These are phyloP conservation scores for Vanessa cardui DNA, from an alignment of 2,888 invertebrate species.

Conservation along the genomic window DNA sequence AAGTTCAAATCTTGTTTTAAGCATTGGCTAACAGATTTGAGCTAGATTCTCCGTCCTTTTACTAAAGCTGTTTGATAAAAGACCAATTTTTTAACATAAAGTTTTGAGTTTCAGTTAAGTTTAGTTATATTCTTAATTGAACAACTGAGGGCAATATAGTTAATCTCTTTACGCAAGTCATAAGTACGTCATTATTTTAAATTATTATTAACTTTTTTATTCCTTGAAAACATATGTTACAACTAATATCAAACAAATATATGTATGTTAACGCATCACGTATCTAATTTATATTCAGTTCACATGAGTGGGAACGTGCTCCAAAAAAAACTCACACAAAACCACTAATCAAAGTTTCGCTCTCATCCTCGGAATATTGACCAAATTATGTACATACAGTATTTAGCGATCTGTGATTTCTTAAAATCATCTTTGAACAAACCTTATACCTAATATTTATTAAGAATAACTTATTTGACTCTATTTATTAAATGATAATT, in stretches of 20 bases:
- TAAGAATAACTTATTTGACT: too few relatives aligned
- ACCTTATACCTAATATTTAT: neutral
- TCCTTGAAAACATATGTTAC: neutral
- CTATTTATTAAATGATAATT: too few relatives aligned
- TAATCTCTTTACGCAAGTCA: too few relatives aligned
- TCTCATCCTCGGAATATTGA: constrained; percentile 4
- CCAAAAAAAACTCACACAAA: constrained; percentile 4
- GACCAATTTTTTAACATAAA: too few relatives aligned
- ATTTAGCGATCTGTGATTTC: neutral
- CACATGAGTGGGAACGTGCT: constrained; percentile 10
- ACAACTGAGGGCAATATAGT: too few relatives aligned
- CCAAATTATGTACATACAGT: constrained; percentile 3
- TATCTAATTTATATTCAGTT: constrained; percentile 4
- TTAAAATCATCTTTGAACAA: neutral
- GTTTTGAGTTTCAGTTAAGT: too few relatives aligned
- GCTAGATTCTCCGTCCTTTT: too few relatives aligned
- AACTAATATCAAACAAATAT: constrained; percentile 8
- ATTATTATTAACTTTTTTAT: neutral
- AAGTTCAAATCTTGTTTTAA: neutral
- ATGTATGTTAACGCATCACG: constrained; percentile 14
- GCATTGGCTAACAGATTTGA: neutral
- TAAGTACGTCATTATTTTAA: neutral
- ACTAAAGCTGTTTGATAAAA: too few relatives aligned
- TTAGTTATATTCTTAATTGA: too few relatives aligned
- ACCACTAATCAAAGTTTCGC: constrained; percentile 11